phyloP scores from a whole-genome alignment of 2,113 vertebrate genomes.

The Conger conger region DNA sequence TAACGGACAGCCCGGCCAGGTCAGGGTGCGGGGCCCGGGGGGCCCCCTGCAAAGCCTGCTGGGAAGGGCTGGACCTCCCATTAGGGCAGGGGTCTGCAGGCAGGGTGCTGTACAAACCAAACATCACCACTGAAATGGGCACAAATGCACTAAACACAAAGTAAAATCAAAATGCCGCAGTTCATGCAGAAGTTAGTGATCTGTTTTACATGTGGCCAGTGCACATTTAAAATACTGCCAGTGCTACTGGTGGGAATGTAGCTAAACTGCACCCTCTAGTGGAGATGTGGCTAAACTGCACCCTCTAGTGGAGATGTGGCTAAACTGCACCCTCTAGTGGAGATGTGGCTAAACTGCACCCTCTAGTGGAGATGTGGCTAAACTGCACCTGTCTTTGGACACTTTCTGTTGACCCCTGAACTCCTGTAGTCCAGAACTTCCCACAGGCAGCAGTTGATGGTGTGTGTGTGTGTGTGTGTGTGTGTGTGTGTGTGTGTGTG shows the following conservation, averaged over 20 bases:
- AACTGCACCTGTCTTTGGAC: background rate
- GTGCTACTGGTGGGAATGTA: no score
- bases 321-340: background rate
- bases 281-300: background rate
- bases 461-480: background rate
- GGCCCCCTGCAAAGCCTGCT: slow-evolving; percentile 54
- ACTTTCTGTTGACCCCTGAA: background rate
- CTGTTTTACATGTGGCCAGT: no score
- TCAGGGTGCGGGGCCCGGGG: slow-evolving; percentile 64
- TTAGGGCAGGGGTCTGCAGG: background rate
- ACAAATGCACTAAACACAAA: no score
- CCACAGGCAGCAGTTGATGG: background rate
- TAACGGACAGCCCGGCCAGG: slow-evolving; percentile 68
- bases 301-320: no score
- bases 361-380: background rate
- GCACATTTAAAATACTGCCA: no score
- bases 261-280: background rate
- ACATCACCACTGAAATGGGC: background rate
- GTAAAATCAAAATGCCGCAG: no score
- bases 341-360: background rate
- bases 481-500: background rate
- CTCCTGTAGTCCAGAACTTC: background rate
- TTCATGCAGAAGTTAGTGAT: no score
- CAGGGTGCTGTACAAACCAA: background rate
- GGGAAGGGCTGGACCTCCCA: background rate